These are phyloP conservation scores for Eristalis arbustorum DNA, from an alignment of 2,888 invertebrate species.

Conservation along the genomic window DNA sequence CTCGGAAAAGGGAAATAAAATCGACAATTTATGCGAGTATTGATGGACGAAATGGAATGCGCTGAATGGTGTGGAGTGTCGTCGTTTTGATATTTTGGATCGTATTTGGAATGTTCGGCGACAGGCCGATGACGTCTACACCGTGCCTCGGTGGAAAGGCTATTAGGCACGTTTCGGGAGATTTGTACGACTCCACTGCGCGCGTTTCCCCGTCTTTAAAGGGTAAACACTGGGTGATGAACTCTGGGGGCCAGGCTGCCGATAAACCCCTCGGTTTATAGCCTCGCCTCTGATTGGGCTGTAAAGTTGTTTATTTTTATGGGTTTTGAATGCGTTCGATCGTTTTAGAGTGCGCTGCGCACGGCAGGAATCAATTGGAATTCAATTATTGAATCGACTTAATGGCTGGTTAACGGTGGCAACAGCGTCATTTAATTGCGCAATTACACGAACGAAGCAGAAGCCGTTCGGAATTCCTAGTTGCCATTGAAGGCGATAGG, in stretches of 20 bases:
- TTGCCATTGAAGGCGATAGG: not conserved
- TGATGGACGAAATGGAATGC: slow-evolving; percentile 69
- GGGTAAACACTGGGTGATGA: slow-evolving; percentile 50
- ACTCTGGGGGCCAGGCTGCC: slow-evolving; percentile 32
- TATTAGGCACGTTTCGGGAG: slow-evolving; percentile 62
- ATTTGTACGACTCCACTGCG: slow-evolving; percentile 48
- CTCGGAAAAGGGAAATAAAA: slow-evolving; percentile 58
- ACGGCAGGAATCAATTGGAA: not conserved
- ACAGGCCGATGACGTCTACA: not conserved
- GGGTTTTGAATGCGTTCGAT: not conserved
- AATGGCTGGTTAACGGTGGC: not conserved
- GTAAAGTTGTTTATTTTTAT: slow-evolving; percentile 22
- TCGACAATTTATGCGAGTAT: slow-evolving; percentile 67
- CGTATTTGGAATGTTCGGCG: slow-evolving; percentile 46
- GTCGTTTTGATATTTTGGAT: slow-evolving; percentile 69
- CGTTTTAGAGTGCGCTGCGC: not conserved
- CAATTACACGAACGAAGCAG: not conserved
- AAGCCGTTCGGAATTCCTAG: not conserved
- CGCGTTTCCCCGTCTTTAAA: slow-evolving; percentile 11
- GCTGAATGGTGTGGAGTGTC: slow-evolving; percentile 60
- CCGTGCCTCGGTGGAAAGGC: slow-evolving; percentile 33
- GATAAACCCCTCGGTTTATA: slow-evolving; percentile 52
- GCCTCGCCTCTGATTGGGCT: slow-evolving; percentile 18
- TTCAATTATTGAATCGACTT: not conserved
- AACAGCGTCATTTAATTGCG: not conserved